Percentiles rank a stretch among this genome's conserved stretches.
These are phyloP conservation scores for Horisme vitalbata DNA, from an alignment of 2,888 invertebrate species.

Conservation along the genomic window DNA sequence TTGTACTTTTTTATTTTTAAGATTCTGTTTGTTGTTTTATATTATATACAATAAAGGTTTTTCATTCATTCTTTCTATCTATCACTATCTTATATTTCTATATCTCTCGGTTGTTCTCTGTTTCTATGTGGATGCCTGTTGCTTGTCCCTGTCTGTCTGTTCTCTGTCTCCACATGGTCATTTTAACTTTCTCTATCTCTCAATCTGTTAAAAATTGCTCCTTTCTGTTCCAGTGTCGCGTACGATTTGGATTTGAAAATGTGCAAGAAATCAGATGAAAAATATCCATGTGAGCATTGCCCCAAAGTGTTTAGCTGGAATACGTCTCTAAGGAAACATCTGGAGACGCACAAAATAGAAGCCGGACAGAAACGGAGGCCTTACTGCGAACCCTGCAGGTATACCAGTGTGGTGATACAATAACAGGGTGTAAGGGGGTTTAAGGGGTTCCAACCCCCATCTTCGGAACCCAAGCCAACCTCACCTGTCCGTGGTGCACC, in stretches of 20 bases:
- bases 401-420: neutral
- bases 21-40: no score
- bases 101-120: no score
- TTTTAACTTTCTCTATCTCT: no score
- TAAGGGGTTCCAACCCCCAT: no score
- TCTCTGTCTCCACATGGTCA: neutral
- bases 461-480: no score
- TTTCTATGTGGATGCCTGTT: no score
- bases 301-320: slow-evolving; percentile 66
- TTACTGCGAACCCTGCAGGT: slow-evolving; percentile 71
- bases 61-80: no score
- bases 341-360: slow-evolving; percentile 65
- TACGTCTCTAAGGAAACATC: slow-evolving; percentile 65
- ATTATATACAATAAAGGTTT: no score
- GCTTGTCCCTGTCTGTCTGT: no score
- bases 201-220: neutral
- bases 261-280: slow-evolving; percentile 22
- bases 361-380: slow-evolving; percentile 66
- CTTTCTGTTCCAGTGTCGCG: slow-evolving; percentile 18
- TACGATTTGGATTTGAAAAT: slow-evolving; percentile 23
- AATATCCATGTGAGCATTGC: slow-evolving; percentile 59
- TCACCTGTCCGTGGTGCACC: no score
- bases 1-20: no score
- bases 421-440: neutral
- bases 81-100: no score